These are phyloP conservation scores for Ranitomeya imitator DNA, from an alignment of 2,113 vertebrate genomes.

Conservation along the genomic window DNA sequence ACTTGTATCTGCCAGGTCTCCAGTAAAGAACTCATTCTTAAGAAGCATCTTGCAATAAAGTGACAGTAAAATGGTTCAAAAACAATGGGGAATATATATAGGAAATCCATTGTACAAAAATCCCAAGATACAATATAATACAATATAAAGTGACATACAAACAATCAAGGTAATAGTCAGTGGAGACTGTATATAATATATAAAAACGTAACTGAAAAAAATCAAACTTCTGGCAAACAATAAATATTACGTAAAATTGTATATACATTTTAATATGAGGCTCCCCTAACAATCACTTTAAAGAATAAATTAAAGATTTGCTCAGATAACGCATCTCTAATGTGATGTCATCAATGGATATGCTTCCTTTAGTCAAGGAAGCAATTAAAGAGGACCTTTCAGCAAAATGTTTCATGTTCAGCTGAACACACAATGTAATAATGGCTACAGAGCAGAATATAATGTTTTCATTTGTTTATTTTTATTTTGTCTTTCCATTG, in stretches of 20 bases:
- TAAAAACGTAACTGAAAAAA: neutral
- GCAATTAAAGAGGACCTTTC: too few relatives aligned
- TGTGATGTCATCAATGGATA: too few relatives aligned
- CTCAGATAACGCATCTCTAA: too few relatives aligned
- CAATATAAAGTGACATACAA: neutral
- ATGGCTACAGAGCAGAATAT: too few relatives aligned
- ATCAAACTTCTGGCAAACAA: neutral
- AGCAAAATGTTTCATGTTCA: too few relatives aligned
- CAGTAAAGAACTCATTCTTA: constrained; percentile 2
- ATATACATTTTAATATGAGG: neutral
- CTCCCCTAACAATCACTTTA: too few relatives aligned
- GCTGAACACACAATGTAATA: too few relatives aligned
- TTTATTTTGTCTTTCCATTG: too few relatives aligned
- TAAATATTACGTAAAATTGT: neutral
- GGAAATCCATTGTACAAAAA: neutral
- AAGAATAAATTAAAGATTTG: too few relatives aligned
- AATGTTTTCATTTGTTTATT: too few relatives aligned
- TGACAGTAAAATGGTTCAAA: neutral
- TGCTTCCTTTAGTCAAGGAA: too few relatives aligned
- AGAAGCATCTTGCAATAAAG: constrained; percentile 11
- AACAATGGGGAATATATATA: neutral
- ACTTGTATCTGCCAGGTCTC: neutral
- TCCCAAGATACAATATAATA: too few relatives aligned
- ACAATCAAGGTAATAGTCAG: neutral
- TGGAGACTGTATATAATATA: neutral